Conservation (phyloP, 2,797 vertebrate species). For the Octomys mimax region DNA sequence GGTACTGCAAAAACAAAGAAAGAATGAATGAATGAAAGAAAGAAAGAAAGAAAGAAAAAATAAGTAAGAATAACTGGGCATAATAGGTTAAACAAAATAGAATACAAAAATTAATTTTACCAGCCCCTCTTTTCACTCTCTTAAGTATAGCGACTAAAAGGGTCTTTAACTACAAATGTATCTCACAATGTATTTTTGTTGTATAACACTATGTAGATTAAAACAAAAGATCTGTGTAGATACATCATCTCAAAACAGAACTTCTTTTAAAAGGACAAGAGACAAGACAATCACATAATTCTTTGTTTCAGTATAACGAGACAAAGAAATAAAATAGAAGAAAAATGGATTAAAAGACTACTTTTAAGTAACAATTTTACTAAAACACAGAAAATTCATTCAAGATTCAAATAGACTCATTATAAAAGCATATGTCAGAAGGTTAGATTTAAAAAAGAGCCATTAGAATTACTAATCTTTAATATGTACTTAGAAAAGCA, state of each 20-base stretch:
- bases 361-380: background rate
- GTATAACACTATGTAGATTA: background rate
- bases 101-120: background rate
- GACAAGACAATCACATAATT: background rate
- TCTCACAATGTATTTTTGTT: background rate
- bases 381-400: background rate
- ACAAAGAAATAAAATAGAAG: background rate
- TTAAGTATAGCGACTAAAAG: background rate
- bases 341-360: no score
- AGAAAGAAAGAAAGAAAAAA: background rate
- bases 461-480: background rate
- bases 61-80: background rate
- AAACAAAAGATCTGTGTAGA: background rate
- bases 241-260: background rate
- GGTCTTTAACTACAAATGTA: background rate
- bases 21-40: no score
- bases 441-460: background rate
- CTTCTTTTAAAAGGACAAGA: background rate
- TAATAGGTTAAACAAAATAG: background rate
- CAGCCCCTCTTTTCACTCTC: background rate
- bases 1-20: no score
- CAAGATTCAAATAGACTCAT: background rate
- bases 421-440: background rate
- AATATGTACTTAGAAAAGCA: background rate
- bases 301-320: background rate